Base-by-base conservation (phyloP, 2,113 vertebrate species). In the Sorex fumeus region DNA sequence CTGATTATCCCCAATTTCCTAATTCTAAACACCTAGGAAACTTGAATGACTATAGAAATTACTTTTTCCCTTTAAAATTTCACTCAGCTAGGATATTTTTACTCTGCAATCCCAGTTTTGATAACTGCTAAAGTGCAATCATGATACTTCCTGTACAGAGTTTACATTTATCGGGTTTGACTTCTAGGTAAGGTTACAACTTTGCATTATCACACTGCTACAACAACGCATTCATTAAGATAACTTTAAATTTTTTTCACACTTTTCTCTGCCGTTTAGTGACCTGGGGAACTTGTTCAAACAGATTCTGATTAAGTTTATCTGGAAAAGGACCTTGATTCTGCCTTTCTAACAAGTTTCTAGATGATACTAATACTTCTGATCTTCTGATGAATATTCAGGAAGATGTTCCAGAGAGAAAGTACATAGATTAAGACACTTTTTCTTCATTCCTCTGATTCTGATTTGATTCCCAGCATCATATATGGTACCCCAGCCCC, bases 11-110 rank as follows among this genome's bases (percentile, higher is more conserved):
- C 80, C 79, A 90, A 88, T 93, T 91, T 96, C 75, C 93, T 90
- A 96, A 96, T 96, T 93, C 72, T 91, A 57, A 90, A 88, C 15
- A 90, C 88, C 72, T 93, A 93, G 88, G 91, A 96, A 94, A 86
- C 67, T 71, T 91, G 40, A 13, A 85, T 95, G 88, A 88, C 83
- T 89, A 84, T 88, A 94, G 82, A 95, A 95, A 97, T 95, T 76
- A 88, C n/a, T 77, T 80, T 87, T 90, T 75, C 5, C 43, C 75
- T 88, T 93, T 88, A 83, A 67, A 94, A 76, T 88, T 93, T 83
- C 82, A 88, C 62, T 87, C 67, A 70, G 30, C 71, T 94, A 75
- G 76, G 75, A 90, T 91, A 77, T 91, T 93, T 94, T 80, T 84
- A 84, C 32, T 70, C 69, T 79, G 62, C 25, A 28, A 86, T 71